Base-by-base conservation (phyloP, 2,113 vertebrate species). In the Theristicus caerulescens region DNA sequence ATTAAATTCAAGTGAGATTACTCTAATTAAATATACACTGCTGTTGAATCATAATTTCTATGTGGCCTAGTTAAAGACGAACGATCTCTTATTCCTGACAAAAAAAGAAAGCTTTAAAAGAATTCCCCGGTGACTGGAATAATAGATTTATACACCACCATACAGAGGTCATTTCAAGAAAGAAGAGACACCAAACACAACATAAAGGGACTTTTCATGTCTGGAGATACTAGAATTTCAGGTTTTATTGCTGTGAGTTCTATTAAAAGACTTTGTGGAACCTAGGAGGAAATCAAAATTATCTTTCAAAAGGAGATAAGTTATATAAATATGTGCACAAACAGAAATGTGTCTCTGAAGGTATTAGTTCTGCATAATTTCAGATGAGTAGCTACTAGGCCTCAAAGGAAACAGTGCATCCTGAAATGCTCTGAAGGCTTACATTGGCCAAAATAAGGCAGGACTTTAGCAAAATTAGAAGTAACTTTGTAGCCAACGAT, bases 1-100 rank as follows among this genome's bases (percentile, higher is more conserved):
- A 98, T 98, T 98, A 98, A 98, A 98, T 98, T 98, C 97, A 98
- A 98, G 97, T 96, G 97, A 98, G 98, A 98, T 98, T 98, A 98
- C 96, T 98, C 98, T 98, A 98, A 98, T 98, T 98, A 98, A 98
- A 98, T 98, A 98, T 95, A 98, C 96, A 98, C 98, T 97, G 98
- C 98, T 96, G 86, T 97, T 94, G 98, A 98, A 98, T 98, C 97
- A 98, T 98, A 98, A 98, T 98, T 98, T 98, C 96, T 96, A 93
- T 97, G 98, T 97, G 98, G 97, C 97, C 97, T 97, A 97, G 97
- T 98, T 98, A 97, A 96, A 98, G 95, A 98, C 96, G 96, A 97
- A 94, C 97, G 71, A 97, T 97, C 96, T 97, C 97, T 97, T 97
- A 96, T 96, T 98, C 80, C 82, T 77, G 62, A 82, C 34, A 51